Conservation (phyloP, 2,888 invertebrate genomes). For the Apamea crenata region DNA sequence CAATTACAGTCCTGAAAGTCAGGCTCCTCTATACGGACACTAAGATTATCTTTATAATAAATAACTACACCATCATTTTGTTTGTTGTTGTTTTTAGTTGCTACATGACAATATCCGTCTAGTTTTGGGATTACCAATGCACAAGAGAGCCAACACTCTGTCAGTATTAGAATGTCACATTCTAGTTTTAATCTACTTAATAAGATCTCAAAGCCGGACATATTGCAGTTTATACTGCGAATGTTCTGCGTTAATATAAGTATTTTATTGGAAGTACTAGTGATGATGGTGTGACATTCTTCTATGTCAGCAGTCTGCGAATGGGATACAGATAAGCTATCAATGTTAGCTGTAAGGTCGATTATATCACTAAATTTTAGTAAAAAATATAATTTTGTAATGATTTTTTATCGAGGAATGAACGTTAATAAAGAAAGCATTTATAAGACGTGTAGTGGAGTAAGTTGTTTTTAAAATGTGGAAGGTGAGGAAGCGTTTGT, state of each 20-base stretch:
- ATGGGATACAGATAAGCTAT: background rate
- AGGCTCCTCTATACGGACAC: background rate
- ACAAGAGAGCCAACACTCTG: background rate
- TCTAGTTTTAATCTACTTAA: background rate
- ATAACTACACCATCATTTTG: background rate
- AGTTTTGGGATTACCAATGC: background rate
- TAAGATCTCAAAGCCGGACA: background rate
- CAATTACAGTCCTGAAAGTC: background rate
- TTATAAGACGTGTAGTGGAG: too few relatives aligned
- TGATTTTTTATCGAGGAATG: background rate
- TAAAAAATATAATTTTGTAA: background rate
- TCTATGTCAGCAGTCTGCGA: background rate
- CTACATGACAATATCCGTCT: slow-evolving; percentile 1
- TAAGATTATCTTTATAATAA: background rate
- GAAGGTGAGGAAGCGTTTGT: too few relatives aligned
- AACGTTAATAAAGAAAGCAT: too few relatives aligned
- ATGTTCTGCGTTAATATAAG: background rate
- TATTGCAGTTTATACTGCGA: too few relatives aligned
- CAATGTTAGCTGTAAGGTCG: background rate
- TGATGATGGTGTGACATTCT: background rate
- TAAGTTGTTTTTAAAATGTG: too few relatives aligned
- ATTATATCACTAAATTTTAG: background rate
- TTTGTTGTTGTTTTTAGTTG: slow-evolving; percentile 1
- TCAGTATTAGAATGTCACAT: background rate
- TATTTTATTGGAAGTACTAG: background rate